Evolutionary conservation across 2,888 invertebrate genomes (phyloP).

Genomic region (Pinctada fucata): DNA sequence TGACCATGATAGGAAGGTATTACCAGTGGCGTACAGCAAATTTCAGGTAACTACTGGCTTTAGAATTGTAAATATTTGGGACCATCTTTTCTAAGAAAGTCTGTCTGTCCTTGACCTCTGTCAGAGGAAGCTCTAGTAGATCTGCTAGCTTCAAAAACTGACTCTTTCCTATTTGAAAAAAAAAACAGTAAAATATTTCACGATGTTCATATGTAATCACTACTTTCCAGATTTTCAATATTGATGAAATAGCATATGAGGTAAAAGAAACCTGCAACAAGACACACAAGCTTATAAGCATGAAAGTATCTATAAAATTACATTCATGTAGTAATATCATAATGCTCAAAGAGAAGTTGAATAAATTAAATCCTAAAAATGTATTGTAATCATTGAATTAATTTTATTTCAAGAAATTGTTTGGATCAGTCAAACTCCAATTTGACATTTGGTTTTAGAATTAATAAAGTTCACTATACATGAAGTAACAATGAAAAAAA

Average conservation of each 20-base stretch:
- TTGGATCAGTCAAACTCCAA: too few species aligned
- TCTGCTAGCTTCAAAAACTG: constrained; percentile 77
- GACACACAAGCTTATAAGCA: too few species aligned
- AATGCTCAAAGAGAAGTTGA: too few species aligned
- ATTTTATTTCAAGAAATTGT: too few species aligned
- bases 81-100: constrained; percentile 69
- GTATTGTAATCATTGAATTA: too few species aligned
- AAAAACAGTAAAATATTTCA: background rate
- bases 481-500: too few species aligned
- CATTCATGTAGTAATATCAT: too few species aligned
- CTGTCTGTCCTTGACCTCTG: constrained; percentile 75
- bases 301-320: too few species aligned
- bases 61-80: constrained; percentile 70
- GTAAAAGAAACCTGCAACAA: background rate
- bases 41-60: constrained; percentile 67
- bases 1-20: constrained; percentile 19
- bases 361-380: too few species aligned
- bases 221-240: background rate
- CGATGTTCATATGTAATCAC: background rate
- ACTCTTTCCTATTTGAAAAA: constrained; percentile 62
- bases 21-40: constrained; percentile 73
- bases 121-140: constrained; percentile 76
- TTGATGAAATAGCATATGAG: background rate
- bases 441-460: too few species aligned
- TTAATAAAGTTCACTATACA: too few species aligned